Conservation (phyloP, 1,140 invertebrate species). For the Rhagoletis zephyria region DNA sequence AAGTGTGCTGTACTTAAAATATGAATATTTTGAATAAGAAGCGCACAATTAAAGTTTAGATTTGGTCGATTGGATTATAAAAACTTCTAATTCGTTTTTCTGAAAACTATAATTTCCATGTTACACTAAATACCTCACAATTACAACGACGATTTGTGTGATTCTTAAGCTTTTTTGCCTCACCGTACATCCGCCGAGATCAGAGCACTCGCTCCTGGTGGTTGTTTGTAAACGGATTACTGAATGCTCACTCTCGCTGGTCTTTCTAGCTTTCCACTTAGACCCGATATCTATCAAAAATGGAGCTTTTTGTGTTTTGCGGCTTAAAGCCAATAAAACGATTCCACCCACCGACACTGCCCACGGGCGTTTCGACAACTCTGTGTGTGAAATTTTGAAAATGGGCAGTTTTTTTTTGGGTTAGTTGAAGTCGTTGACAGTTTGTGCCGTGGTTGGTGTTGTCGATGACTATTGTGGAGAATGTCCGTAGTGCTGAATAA, state of each 20-base stretch:
- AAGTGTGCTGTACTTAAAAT: no score
- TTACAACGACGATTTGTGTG: no score
- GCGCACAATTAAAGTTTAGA: no score
- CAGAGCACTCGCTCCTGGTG: not conserved
- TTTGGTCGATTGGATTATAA: no score
- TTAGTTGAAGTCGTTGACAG: conserved; percentile 60
- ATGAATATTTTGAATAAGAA: no score
- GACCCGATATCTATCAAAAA: conserved; percentile 6
- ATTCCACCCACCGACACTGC: conserved; percentile 58
- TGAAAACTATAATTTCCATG: no score
- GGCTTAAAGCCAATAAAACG: conserved; percentile 73
- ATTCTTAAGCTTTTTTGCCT: not conserved
- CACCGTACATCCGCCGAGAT: not conserved
- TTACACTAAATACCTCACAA: no score
- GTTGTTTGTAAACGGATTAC: conserved; percentile 30
- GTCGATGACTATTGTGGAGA: conserved; percentile 42
- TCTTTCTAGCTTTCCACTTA: not conserved
- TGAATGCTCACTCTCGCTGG: not conserved
- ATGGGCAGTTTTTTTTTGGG: not conserved
- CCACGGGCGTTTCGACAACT: conserved; percentile 21
- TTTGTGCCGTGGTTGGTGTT: conserved; percentile 54
- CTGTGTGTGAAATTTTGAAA: conserved; percentile 44
- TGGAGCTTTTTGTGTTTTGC: conserved; percentile 6
- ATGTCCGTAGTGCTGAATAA: not conserved
- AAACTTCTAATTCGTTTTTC: no score